Conservation (phyloP, 2,888 invertebrate genomes). For the Incurvaria masculella region DNA sequence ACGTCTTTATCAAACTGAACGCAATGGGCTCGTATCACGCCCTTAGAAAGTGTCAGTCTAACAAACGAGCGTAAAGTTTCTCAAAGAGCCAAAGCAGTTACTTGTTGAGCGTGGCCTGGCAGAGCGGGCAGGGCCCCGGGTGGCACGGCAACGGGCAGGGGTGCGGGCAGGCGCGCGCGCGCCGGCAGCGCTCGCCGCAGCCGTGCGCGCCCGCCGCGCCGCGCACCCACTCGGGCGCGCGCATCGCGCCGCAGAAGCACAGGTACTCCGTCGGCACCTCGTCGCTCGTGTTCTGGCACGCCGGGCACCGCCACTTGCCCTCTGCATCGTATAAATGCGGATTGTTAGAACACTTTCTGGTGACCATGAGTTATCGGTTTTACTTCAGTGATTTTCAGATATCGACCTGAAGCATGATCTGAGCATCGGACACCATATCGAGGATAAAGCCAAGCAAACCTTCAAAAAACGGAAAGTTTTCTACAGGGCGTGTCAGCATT, state of each 20-base stretch:
- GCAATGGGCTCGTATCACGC: too few relatives aligned
- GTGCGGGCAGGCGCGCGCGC: conserved; percentile 55
- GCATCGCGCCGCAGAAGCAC: conserved; percentile 86
- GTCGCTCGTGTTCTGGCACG: conserved; percentile 81
- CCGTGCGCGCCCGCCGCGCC: conserved; percentile 75
- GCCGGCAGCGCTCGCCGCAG: conserved; percentile 85
- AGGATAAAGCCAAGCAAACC: too few relatives aligned
- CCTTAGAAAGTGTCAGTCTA: too few relatives aligned
- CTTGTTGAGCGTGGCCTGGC: conserved; percentile 70
- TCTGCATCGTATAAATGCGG: conserved; percentile 47
- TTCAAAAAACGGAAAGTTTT: too few relatives aligned
- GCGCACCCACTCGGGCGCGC: conserved; percentile 72
- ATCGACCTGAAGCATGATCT: too few relatives aligned
- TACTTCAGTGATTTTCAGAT: not conserved
- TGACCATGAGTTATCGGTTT: not conserved
- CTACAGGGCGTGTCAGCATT: too few relatives aligned
- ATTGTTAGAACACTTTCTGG: not conserved
- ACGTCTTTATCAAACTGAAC: too few relatives aligned
- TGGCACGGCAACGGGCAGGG: conserved; percentile 83
- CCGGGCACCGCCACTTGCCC: conserved; percentile 93
- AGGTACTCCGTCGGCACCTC: conserved; percentile 75
- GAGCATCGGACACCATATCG: too few relatives aligned
- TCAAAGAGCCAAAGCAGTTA: too few relatives aligned
- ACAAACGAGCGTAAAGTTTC: too few relatives aligned
- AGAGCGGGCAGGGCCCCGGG: conserved; percentile 93